Conservation (phyloP, 1,140 invertebrate genomes). For the Platyura marginata region DNA sequence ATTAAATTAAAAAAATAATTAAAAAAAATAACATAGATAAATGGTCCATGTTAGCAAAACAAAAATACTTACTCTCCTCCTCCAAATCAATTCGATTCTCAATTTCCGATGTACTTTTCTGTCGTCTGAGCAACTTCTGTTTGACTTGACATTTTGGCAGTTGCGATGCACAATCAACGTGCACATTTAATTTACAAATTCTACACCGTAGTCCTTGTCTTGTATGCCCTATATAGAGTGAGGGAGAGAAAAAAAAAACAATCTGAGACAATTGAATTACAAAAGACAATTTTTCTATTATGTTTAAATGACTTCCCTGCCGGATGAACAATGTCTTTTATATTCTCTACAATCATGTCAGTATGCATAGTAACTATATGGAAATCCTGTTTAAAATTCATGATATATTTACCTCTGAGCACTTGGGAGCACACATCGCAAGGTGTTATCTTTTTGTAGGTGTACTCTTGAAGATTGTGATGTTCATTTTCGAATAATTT, state of each 20-base stretch:
- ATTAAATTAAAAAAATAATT: neutral
- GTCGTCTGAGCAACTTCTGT: slow-evolving; percentile 59
- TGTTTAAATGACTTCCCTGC: too few species aligned
- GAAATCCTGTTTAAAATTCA: too few species aligned
- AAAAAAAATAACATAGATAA: neutral
- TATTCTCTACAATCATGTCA: too few species aligned
- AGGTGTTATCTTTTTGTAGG: slow-evolving; percentile 87
- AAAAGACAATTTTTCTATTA: too few species aligned
- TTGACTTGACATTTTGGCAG: slow-evolving; percentile 66
- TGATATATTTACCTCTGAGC: slow-evolving; percentile 44
- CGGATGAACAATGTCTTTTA: too few species aligned
- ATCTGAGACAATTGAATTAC: neutral
- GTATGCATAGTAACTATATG: too few species aligned
- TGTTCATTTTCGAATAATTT: slow-evolving; percentile 38
- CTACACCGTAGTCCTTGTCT: slow-evolving; percentile 80
- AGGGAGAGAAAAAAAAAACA: slow-evolving; percentile 6
- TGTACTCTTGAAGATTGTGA: slow-evolving; percentile 83
- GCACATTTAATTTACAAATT: slow-evolving; percentile 79
- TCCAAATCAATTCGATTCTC: slow-evolving; percentile 43
- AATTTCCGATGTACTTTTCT: slow-evolving; percentile 68
- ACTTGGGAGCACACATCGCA: slow-evolving; percentile 89
- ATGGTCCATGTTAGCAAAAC: neutral
- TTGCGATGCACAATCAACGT: slow-evolving; percentile 71
- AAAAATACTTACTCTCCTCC: slow-evolving; percentile 58
- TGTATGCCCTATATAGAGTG: slow-evolving; percentile 51